Evolutionary conservation across 1,140 invertebrate species (phyloP).

Genomic region (Drosophila parabipectinata): DNA sequence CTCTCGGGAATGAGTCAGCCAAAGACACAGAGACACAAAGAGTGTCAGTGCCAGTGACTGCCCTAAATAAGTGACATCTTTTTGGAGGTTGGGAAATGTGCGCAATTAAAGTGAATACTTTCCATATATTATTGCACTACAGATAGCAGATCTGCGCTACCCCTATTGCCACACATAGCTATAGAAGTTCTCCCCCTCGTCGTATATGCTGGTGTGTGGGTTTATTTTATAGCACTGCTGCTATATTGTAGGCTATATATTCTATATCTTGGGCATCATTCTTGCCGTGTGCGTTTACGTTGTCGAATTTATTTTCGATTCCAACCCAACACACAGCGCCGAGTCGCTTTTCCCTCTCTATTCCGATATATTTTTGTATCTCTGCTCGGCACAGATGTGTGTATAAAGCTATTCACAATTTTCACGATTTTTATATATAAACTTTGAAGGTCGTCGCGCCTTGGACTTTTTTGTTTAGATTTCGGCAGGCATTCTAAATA

Average conservation of each 20-base stretch:
- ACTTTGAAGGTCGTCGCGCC: slow-evolving; percentile 75
- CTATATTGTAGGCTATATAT: slow-evolving; percentile 41
- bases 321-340: slow-evolving; percentile 22
- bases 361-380: slow-evolving; percentile 39
- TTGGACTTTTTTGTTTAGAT: slow-evolving; percentile 77
- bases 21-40: slow-evolving; percentile 1
- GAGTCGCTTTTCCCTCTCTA: slow-evolving; percentile 19
- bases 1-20: slow-evolving; percentile 33
- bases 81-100: slow-evolving; percentile 22
- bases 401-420: slow-evolving; percentile 75
- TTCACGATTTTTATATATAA: slow-evolving; percentile 73
- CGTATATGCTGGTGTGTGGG: neutral
- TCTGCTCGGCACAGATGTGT: slow-evolving; percentile 41
- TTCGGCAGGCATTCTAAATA: slow-evolving; percentile 67
- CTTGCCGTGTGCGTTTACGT: slow-evolving; percentile 74
- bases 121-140: slow-evolving; percentile 16
- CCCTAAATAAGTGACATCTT: slow-evolving; percentile 62
- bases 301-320: slow-evolving; percentile 73
- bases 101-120: slow-evolving; percentile 32
- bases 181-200: slow-evolving; percentile 30
- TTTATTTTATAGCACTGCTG: slow-evolving; percentile 60
- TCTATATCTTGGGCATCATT: slow-evolving; percentile 63
- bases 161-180: slow-evolving; percentile 19
- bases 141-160: neutral
- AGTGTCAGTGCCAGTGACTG: slow-evolving; percentile 34